A percentile compares a stretch with the other conserved stretches of the same genome.
Evolutionary conservation across 2,797 vertebrate genomes (phyloP).

Genomic region (Pteronotus mesoamericanus): DNA sequence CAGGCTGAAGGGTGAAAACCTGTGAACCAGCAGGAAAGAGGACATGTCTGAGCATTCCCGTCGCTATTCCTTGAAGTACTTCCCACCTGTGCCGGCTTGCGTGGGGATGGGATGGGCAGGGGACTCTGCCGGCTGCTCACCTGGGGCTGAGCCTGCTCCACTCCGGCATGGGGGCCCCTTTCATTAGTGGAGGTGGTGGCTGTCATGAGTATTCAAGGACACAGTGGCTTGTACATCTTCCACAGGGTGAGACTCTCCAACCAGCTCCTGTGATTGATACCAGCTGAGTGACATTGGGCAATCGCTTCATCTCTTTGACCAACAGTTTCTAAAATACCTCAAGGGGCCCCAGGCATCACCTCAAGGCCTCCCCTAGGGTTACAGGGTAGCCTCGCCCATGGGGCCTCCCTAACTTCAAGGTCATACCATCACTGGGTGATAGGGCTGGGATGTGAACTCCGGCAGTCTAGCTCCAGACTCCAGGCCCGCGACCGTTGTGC

Average conservation of each 20-base stretch:
- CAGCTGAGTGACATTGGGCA: neutral
- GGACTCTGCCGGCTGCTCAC: neutral
- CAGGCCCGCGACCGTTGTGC: neutral
- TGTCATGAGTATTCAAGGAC: neutral
- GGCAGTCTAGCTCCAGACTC: neutral
- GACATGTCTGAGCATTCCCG: fast-evolving
- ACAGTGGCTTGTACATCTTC: fast-evolving
- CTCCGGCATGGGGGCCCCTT: no score
- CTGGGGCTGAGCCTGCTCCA: neutral
- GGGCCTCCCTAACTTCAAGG: neutral
- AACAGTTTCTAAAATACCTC: neutral
- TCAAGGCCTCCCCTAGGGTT: neutral
- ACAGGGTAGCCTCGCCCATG: neutral
- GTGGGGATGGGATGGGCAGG: fast-evolving
- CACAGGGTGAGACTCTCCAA: neutral
- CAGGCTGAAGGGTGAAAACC: neutral
- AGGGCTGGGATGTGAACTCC: neutral
- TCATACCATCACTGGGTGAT: neutral
- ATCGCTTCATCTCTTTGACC: neutral
- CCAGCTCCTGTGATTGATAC: neutral
- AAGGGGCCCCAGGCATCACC: neutral
- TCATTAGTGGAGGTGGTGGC: neutral
- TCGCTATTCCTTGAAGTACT: neutral
- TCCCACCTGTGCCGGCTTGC: neutral
- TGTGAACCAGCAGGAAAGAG: neutral